phyloP scores from a whole-genome alignment of 2,797 vertebrate species.

The Artibeus jamaicensis region DNA sequence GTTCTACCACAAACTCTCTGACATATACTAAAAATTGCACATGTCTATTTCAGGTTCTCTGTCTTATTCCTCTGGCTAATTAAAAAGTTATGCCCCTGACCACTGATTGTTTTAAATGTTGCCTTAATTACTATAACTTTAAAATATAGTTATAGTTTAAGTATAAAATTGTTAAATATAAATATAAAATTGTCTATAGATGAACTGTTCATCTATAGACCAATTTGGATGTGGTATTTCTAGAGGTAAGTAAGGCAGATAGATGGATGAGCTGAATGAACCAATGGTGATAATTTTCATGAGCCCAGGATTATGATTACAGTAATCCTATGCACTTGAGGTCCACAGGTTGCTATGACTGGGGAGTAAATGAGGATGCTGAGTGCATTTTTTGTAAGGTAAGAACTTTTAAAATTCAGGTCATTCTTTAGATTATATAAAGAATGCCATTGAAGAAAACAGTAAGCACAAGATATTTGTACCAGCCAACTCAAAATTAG shows the following conservation, averaged over 20 bases:
- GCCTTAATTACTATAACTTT: neutral
- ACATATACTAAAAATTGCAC: neutral
- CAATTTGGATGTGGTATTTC: neutral
- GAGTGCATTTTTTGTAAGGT: neutral
- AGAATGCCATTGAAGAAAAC: neutral
- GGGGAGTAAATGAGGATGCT: neutral
- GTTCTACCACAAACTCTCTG: neutral
- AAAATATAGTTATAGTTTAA: neutral
- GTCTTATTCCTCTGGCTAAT: neutral
- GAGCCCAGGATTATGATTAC: neutral
- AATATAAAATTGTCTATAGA: no score
- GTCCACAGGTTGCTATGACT: neutral
- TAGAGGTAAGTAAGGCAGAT: neutral
- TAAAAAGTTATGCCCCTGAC: neutral
- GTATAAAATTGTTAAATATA: no score
- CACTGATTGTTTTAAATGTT: neutral
- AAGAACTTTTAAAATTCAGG: neutral
- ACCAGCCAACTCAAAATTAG: neutral
- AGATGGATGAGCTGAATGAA: neutral
- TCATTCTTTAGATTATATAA: constrained; percentile 11
- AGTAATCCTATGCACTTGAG: neutral
- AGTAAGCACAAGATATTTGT: neutral
- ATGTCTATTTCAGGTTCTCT: neutral
- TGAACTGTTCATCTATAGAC: constrained; percentile 14
- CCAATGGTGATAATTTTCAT: neutral